A percentile compares a stretch with the other conserved stretches of the same genome.
These are phyloP conservation scores for Hycleus phaleratus DNA, from an alignment of 1,140 invertebrate species.

Conservation along the genomic window DNA sequence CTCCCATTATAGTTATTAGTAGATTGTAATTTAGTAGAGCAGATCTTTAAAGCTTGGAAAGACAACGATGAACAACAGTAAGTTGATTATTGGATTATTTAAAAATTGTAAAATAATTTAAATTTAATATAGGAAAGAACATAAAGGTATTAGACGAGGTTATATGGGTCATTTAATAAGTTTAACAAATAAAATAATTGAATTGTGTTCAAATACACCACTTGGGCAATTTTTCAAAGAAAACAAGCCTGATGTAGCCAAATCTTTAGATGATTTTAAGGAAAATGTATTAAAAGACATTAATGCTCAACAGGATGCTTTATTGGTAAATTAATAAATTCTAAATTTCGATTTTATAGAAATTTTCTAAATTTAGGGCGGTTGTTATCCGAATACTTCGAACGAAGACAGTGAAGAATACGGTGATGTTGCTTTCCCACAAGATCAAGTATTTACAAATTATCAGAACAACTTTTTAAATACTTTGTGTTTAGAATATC, in stretches of 20 bases:
- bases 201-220: conserved; percentile 41
- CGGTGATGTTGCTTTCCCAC: conserved; percentile 25
- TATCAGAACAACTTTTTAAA: conserved; percentile 32
- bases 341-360: background rate
- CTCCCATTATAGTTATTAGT: conserved; percentile 41
- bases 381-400: conserved; percentile 33
- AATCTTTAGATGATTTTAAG: conserved; percentile 55
- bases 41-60: conserved; percentile 47
- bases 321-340: conserved; percentile 41
- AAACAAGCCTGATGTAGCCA: conserved; percentile 49
- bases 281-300: conserved; percentile 49
- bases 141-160: conserved; percentile 38
- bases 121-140: conserved; percentile 24
- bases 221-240: conserved; percentile 46
- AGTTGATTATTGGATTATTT: conserved; percentile 26
- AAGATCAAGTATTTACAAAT: conserved; percentile 7
- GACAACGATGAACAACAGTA: conserved; percentile 47
- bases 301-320: conserved; percentile 54
- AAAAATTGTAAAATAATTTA: background rate
- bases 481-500: conserved; percentile 45
- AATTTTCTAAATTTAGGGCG: conserved; percentile 32
- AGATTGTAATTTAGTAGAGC: conserved; percentile 46
- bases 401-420: conserved; percentile 33
- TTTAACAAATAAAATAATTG: conserved; percentile 52
- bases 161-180: conserved; percentile 49